Base-by-base conservation (phyloP, 2,888 invertebrate genomes). In the Leptinotarsa tumamoca region DNA sequence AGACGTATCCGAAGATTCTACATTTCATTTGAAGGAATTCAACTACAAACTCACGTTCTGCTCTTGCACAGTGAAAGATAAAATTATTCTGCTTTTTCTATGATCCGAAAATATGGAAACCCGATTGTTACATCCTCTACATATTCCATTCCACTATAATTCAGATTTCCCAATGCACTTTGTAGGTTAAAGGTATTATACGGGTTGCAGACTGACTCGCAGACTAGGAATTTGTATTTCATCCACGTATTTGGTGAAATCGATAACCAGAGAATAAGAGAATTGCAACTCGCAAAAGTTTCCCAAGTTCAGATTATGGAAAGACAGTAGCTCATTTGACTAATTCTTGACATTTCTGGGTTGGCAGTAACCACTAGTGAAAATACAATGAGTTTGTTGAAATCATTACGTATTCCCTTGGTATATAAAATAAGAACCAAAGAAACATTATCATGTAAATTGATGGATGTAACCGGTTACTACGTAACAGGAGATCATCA, bases 101-200 rank as follows among this genome's bases (percentile, higher is more conserved):
- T 43, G 69, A 69, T 69, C 56, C 43, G 58, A 54, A 56, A 50
- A 70, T 69, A 69, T 43, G 54, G n/a, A 43, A 61, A 70, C 56
- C 58, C 58, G 70, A 70, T 58, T 61, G 70, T 70, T 23, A 70
- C 58, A 49, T 43, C 56, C 56, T 43, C 43, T 23, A 33, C 69
- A 27, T 54, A 56, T 33, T 54, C 58, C 58, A 49, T 51, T 51
- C 49, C 21, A 61, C n/a, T 14, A 21, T 58, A 70, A 70, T 61
- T 70, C 50, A 18, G 58, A 70, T 33, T 70, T 58, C 23, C 21
- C 70, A 70, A 70, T 70, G 70, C 70, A 70, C 70, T 70, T 70
- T 70, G 43, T 49, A 21, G 58, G 58, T 61, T 58, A 50, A 27
- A 69, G 52, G 52, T 69, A 43, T 69, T 69, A 14, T 33, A 56